Base-by-base conservation (phyloP, 2,113 vertebrate species). In the Atrichornis clamosus region DNA sequence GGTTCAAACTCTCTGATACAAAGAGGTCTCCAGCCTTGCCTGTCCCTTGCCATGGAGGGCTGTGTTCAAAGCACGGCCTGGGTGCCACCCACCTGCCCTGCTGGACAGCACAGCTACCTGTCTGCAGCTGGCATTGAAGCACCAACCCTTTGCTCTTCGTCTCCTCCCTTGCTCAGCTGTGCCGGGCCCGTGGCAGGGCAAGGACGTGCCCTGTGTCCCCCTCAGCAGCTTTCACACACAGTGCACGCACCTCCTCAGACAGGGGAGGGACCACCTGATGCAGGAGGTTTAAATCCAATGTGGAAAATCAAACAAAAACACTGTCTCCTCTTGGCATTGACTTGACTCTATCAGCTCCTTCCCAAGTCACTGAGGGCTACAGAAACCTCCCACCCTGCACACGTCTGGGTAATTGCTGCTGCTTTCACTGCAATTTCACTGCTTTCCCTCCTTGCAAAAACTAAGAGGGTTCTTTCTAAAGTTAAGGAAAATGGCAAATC, bases 171-270 rank as follows among this genome's bases (percentile, higher is more conserved):
- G 4, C 53, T 56, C 28, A 67, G 85, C 52, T 85, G 23, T 65
- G 77, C 59, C 5, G 0, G 24, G 27, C 27, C 56, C 1, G 0
- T 2, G 3, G 67, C 79, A 76, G 55, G 63, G 11, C 3, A 2
- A 41, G 74, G 69, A 49, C 2, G 42, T 26, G 44, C 60, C 52
- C 60, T 16, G 35, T 14, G 52, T 42, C 42, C 26, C 32, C 44
- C 44, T 32, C 44, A 1, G 39, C 28, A 78, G 49, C 33, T 80
- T 37, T 15, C 33, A 46, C 8, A 16, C 26, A 52, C 42, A 32
- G 50, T 41, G 59, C 58, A 13, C 60, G 32, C 32, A 27, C 28
- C 67, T 74, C 46, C 26, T 69, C 76, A 42, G 47, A 37, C 15
- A 53, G 7, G 50, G 41, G 14, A 80, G 62, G 22, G 19, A 46